These are phyloP conservation scores for Esox lucius DNA, from an alignment of 2,797 vertebrate species.

Conservation along the genomic window DNA sequence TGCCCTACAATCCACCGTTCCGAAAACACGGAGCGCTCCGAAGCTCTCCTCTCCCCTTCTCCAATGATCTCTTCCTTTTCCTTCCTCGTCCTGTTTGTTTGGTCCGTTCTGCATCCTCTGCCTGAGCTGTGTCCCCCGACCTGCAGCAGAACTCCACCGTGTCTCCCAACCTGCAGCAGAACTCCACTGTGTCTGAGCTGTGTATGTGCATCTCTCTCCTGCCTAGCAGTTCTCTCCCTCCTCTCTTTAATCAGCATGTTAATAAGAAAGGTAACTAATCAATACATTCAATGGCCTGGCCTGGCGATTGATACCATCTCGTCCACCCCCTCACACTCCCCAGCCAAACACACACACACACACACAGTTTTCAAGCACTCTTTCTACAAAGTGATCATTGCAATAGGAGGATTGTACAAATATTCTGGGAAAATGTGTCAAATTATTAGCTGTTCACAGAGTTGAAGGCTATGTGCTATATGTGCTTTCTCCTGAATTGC, in stretches of 20 bases:
- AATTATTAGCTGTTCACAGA: constrained; percentile 23
- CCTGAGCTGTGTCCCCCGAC: constrained; percentile 5
- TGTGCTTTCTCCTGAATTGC: neutral
- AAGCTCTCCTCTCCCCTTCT: constrained; percentile 32
- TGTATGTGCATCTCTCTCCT: constrained; percentile 2
- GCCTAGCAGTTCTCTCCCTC: constrained; percentile 56
- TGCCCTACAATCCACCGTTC: constrained; percentile 23
- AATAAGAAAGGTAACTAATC: constrained; percentile 80
- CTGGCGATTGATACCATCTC: constrained; percentile 78
- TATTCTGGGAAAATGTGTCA: constrained; percentile 32
- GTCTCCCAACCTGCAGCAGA: neutral
- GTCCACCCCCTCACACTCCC: constrained; percentile 65
- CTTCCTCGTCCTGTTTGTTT: constrained; percentile 49
- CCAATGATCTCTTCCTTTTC: constrained; percentile 51
- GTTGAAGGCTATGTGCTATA: constrained; percentile 11
- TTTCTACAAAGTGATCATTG: constrained; percentile 42
- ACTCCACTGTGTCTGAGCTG: constrained; percentile 7
- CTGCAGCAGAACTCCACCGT: constrained; percentile 2
- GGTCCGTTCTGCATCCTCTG: constrained; percentile 65
- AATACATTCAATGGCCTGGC: constrained; percentile 78
- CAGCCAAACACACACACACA: constrained; percentile 13
- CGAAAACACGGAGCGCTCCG: constrained; percentile 13
- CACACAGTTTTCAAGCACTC: constrained; percentile 36
- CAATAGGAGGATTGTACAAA: constrained; percentile 45
- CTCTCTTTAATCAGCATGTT: constrained; percentile 81